Evolutionary conservation across 2,888 invertebrate species (phyloP).

Genomic region (Tinea pellionella): DNA sequence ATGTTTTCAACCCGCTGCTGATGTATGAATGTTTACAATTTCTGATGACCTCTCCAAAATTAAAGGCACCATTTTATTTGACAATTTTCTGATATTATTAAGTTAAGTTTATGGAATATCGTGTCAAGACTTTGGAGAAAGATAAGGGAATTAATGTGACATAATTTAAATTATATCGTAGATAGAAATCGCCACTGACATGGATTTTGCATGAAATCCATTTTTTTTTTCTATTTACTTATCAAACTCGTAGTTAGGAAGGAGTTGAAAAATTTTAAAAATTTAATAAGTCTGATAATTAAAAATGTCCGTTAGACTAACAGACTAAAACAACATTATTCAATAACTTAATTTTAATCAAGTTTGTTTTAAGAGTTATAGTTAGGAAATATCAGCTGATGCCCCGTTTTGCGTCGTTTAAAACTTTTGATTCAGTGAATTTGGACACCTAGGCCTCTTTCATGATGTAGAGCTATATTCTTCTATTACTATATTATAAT

Average conservation of each 20-base stretch:
- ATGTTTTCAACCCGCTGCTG: background rate
- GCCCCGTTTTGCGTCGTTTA: background rate
- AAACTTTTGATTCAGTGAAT: constrained; percentile 16
- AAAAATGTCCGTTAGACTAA: constrained; percentile 41
- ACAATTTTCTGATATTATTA: background rate
- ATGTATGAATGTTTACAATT: background rate
- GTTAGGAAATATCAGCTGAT: constrained; percentile 43
- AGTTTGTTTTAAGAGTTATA: constrained; percentile 58
- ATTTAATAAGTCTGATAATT: constrained; percentile 48
- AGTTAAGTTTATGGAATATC: background rate
- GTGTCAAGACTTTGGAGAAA: constrained; percentile 10
- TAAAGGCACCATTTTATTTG: background rate
- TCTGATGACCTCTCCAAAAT: background rate
- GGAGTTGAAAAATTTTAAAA: constrained; percentile 39
- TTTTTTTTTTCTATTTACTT: constrained; percentile 50
- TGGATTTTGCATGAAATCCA: constrained; percentile 52
- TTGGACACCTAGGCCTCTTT: constrained; percentile 13
- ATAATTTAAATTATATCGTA: constrained; percentile 13
- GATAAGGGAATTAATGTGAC: constrained; percentile 10
- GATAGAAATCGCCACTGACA: constrained; percentile 23
- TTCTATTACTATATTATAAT: background rate
- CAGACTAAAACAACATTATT: constrained; percentile 50
- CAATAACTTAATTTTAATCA: constrained; percentile 51
- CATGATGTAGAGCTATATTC: background rate
- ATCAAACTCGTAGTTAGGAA: constrained; percentile 58